These are phyloP conservation scores for Myotis brandtii DNA, from an alignment of 2,113 vertebrate species.

Conservation along the genomic window DNA sequence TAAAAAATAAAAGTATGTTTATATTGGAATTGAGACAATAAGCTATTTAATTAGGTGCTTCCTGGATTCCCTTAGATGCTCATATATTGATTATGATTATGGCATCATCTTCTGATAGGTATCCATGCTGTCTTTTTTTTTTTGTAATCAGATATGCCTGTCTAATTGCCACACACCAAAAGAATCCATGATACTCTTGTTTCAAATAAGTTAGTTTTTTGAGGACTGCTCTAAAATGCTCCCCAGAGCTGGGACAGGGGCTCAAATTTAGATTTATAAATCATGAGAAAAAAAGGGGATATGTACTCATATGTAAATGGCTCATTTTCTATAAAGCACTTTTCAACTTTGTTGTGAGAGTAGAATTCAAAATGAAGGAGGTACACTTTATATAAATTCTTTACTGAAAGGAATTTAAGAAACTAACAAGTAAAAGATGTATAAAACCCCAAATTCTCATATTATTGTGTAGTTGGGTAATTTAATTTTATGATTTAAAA, in stretches of 20 bases:
- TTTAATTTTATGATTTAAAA: constrained; percentile 60
- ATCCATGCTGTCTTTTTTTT: neutral
- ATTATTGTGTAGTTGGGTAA: constrained; percentile 24
- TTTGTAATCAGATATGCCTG: neutral
- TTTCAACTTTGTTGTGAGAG: neutral
- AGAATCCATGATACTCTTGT: neutral
- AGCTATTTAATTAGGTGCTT: neutral
- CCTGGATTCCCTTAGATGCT: neutral
- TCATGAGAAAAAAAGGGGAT: neutral
- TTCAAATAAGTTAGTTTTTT: neutral
- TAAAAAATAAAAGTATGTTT: neutral
- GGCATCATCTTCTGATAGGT: neutral
- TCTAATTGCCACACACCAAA: neutral
- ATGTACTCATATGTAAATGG: neutral
- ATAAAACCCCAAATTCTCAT: constrained; percentile 7
- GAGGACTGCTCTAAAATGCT: neutral
- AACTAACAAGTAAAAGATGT: constrained; percentile 22
- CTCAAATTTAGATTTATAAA: constrained; percentile 55
- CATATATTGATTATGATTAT: neutral
- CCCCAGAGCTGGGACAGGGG: neutral
- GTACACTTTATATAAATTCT: constrained; percentile 21
- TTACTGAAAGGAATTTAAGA: constrained; percentile 27
- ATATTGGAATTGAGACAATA: neutral
- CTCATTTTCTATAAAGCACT: constrained; percentile 25
- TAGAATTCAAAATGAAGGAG: neutral